Percentiles rank a stretch among this genome's conserved stretches.
phyloP scores from a whole-genome alignment of 2,797 vertebrate species.

The Betta splendens region DNA sequence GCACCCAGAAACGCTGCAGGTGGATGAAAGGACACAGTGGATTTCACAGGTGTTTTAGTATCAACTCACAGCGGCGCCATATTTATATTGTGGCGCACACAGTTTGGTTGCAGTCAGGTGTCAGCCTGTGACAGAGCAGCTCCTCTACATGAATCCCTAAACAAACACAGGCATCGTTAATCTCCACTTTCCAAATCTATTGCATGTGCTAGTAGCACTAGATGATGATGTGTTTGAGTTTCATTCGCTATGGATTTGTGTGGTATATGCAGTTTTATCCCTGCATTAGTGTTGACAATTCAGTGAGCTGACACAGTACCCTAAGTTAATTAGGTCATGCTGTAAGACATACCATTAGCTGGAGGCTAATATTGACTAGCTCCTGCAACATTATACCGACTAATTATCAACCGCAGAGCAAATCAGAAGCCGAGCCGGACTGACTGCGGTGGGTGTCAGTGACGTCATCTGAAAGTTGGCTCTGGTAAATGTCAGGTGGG shows the following conservation, averaged over 20 bases:
- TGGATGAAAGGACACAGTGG: neutral
- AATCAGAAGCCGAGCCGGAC: slow-evolving; percentile 8
- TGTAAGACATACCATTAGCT: neutral
- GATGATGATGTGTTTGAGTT: neutral
- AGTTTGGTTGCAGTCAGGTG: neutral
- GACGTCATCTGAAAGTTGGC: no score
- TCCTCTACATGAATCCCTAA: neutral
- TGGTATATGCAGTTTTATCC: neutral
- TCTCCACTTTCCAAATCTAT: slow-evolving; percentile 1
- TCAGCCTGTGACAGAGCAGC: neutral
- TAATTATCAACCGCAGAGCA: slow-evolving; percentile 16
- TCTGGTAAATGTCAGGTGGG: neutral
- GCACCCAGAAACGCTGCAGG: slow-evolving; percentile 5
- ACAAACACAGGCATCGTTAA: neutral
- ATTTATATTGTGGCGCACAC: neutral
- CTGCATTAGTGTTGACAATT: slow-evolving; percentile 6
- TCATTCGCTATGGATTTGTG: neutral
- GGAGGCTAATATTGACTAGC: slow-evolving; percentile 1
- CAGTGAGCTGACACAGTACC: neutral
- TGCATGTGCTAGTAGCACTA: no score
- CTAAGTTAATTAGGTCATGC: neutral
- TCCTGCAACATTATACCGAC: slow-evolving; percentile 14
- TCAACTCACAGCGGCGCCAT: neutral
- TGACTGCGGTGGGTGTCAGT: neutral
- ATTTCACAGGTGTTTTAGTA: slow-evolving; percentile 1